Base-by-base conservation (phyloP, 1,140 invertebrate genomes). In the Plodia interpunctella region DNA sequence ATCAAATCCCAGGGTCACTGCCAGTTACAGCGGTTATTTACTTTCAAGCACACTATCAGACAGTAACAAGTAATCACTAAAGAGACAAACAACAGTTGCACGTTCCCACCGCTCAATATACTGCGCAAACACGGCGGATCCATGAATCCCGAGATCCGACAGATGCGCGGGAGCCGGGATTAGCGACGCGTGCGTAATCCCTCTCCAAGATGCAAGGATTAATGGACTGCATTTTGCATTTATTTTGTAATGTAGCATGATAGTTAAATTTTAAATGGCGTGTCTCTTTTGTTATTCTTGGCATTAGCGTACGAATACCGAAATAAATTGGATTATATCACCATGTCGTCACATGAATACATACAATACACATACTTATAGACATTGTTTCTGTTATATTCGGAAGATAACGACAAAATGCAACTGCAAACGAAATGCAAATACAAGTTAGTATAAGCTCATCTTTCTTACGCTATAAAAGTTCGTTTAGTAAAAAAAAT, bases 81-180 rank as follows among this genome's bases (percentile, higher is more conserved):
- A 44, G 15, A 44, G 38, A 20, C 51, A 53, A 53, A 53, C 51
- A 53, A 53, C 35, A 18, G 35, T 15, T 20, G 51, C 20, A n/a
- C 11, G 18, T 49, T 57, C 55, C 19, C 55, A 57, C 11, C 17
- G 35, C 55, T 35, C 55, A 57, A 57, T 57, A 57, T 25, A 35
- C 55, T n/a, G 18, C 8, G 55, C 38, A 57, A 57, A 57, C 55
- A 57, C 35, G 55, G 19, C 17, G 35, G 55, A 57, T 49, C 38
- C 55, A 35, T 35, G 32, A 15, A 49, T 49, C 35, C 35, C 35
- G 35, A 10, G 19, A 49, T 13, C 20, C 9, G 13, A 15, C 51
- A 21, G 13, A 15, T 21, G 51, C 51, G n/a, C 51, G 20, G 51
- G 18, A 53, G 28, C 51, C 51, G 19, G 51, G 51, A 25, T 25